Evolutionary conservation across 2,113 vertebrate genomes (phyloP).

Genomic region (Brienomyrus longianalis): DNA sequence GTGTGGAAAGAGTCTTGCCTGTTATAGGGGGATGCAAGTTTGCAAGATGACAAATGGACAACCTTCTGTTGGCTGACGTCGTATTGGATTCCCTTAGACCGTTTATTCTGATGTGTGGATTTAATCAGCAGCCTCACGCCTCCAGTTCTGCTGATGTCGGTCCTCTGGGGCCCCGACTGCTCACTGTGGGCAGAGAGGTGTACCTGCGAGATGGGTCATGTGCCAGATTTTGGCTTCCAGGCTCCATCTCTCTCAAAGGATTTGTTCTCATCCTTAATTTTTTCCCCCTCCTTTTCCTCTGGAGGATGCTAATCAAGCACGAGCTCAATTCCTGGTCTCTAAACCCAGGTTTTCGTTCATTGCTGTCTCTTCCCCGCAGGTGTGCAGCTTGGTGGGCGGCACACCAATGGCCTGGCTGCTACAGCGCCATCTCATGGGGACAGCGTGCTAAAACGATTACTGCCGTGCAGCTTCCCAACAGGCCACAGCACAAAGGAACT

Average conservation of each 20-base stretch:
- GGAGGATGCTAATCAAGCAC: background rate
- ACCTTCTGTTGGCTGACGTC: background rate
- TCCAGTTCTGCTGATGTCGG: background rate
- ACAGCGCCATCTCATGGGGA: background rate
- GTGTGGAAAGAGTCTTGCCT: background rate
- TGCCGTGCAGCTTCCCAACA: no score
- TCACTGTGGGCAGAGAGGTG: background rate
- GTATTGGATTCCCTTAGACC: background rate
- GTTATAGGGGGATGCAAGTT: background rate
- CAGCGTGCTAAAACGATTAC: background rate
- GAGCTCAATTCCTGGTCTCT: background rate
- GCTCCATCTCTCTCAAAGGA: background rate
- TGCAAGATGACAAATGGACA: background rate
- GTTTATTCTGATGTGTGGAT: background rate
- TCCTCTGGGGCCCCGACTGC: background rate
- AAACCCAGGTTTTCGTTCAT: background rate
- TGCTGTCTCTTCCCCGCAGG: background rate
- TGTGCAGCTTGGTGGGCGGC: background rate
- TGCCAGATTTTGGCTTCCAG: background rate
- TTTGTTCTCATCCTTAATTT: background rate
- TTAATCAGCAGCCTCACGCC: background rate
- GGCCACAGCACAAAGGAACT: background rate
- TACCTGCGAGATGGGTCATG: background rate
- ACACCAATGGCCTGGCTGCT: background rate
- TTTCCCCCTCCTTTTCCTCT: background rate